Conservation (phyloP, 2,113 vertebrate genomes). For the Gasterosteus nipponicus region DNA sequence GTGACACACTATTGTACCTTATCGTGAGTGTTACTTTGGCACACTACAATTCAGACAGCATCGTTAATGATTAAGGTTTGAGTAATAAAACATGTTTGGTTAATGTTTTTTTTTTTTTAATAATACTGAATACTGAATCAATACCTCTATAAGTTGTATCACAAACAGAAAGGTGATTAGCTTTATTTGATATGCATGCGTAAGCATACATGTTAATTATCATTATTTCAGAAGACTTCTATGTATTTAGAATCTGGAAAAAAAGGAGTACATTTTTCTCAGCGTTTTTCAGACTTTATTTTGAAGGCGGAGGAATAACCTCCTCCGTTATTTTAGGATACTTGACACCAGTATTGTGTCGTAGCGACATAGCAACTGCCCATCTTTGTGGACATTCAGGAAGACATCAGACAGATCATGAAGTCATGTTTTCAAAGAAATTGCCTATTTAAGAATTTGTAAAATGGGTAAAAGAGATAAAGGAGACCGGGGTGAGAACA, state of each 20-base stretch:
- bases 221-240: neutral
- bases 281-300: constrained; percentile 19
- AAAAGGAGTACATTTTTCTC: neutral
- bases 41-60: neutral
- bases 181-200: too few species aligned
- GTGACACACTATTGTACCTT: neutral
- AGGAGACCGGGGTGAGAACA: constrained; percentile 75
- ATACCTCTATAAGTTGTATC: neutral
- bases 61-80: neutral
- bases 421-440: neutral
- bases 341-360: neutral
- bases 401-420: neutral
- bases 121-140: neutral
- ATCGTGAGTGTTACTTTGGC: neutral
- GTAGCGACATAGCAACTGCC: neutral
- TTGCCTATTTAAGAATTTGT: neutral
- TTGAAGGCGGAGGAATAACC: constrained; percentile 44
- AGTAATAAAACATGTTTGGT: neutral
- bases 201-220: too few species aligned
- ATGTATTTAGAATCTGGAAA: neutral
- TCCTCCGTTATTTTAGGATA: accelerated
- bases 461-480: constrained; percentile 81
- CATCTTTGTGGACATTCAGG: neutral
- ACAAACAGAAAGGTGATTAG: too few species aligned
- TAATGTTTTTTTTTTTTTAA: neutral